These are phyloP conservation scores for Plestiodon gilberti DNA, from an alignment of 2,113 vertebrate genomes.

Conservation along the genomic window DNA sequence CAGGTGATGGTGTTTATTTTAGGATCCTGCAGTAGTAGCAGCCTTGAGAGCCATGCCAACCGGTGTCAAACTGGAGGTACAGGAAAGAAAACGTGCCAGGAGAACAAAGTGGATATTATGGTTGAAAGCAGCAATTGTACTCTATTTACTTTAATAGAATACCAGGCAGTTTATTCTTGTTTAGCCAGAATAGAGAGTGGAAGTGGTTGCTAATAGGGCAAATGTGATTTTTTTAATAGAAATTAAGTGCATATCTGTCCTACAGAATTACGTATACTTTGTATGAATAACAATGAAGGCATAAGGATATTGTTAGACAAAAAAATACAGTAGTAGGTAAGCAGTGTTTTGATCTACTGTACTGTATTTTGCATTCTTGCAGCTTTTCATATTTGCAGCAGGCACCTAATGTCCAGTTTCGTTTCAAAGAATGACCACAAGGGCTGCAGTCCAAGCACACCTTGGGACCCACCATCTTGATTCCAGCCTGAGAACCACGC, in stretches of 20 bases:
- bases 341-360: background rate
- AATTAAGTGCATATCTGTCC: background rate
- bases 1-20: background rate
- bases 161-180: background rate
- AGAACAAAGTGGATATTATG: background rate
- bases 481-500: background rate
- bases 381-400: background rate
- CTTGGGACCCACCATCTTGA: background rate
- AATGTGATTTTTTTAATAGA: constrained; percentile 3
- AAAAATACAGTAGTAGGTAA: background rate
- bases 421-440: constrained; percentile 31
- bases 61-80: background rate
- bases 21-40: background rate
- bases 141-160: constrained; percentile 27
- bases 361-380: background rate
- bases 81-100: constrained; percentile 32
- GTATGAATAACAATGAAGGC: constrained; percentile 66
- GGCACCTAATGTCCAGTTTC: rapidly evolving
- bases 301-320: constrained; percentile 63
- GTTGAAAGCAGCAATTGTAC: constrained; percentile 11
- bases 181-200: background rate
- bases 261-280: constrained; percentile 44
- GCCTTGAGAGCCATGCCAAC: background rate
- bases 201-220: background rate
- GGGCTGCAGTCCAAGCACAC: background rate